Conservation (phyloP, 2,113 vertebrate species). For the Coreoperca whiteheadi region DNA sequence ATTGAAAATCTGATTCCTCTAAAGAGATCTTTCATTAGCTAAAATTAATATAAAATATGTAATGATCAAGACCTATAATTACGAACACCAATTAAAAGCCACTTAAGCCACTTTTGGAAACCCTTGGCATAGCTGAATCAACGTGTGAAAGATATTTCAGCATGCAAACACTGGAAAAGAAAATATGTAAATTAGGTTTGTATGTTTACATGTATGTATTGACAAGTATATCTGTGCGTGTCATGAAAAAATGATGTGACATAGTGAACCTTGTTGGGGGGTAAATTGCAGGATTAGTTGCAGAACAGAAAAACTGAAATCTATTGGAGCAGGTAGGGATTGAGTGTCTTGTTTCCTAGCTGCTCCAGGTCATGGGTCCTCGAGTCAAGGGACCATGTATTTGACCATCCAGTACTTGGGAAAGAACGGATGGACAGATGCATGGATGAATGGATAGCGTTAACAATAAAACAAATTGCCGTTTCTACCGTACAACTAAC, state of each 20-base stretch:
- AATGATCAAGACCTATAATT: conserved; percentile 47
- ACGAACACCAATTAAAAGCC: conserved; percentile 49
- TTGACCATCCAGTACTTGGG: neutral
- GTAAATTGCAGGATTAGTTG: neutral
- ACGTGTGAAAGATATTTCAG: neutral
- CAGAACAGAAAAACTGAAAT: neutral
- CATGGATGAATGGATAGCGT: conserved; percentile 21
- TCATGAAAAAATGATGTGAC: neutral
- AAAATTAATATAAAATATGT: conserved; percentile 45
- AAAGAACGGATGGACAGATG: conserved; percentile 3
- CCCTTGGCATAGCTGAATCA: neutral
- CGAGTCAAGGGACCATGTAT: neutral
- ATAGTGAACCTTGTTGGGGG: neutral
- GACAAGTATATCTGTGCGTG: neutral
- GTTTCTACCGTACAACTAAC: conserved; percentile 20
- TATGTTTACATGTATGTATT: neutral
- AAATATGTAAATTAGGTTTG: neutral
- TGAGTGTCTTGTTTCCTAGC: neutral
- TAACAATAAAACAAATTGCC: conserved; percentile 42
- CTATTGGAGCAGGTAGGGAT: neutral
- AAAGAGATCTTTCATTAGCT: conserved; percentile 49
- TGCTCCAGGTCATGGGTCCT: conserved; percentile 1
- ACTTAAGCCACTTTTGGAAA: conserved; percentile 10
- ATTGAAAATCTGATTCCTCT: conserved; percentile 51
- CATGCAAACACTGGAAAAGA: neutral